phyloP scores from a whole-genome alignment of 1,140 invertebrate genomes.

The Philotrypesis tridentata region DNA sequence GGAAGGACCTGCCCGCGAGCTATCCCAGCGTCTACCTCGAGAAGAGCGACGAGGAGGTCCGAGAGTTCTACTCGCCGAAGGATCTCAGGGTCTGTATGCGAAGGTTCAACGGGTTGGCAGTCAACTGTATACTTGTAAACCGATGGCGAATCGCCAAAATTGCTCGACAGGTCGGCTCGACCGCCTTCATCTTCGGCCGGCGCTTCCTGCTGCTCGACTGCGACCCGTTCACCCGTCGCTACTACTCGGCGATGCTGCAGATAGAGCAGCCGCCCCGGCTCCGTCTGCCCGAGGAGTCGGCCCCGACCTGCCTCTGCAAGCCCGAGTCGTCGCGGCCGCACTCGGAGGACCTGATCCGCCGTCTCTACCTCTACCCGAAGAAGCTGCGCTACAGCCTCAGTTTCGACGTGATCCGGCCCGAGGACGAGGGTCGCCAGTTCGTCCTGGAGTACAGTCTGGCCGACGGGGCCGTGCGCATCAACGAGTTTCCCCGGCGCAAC shows the following conservation, averaged over 20 bases:
- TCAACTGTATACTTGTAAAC: too few relatives aligned
- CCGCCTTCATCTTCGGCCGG: conserved; percentile 79
- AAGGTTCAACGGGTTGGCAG: too few relatives aligned
- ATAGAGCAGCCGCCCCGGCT: conserved; percentile 66
- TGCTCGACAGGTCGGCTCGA: conserved; percentile 77
- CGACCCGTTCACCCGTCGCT: conserved; percentile 86
- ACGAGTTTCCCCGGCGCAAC: conserved; percentile 78
- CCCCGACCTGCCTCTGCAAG: conserved; percentile 18
- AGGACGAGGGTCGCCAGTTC: conserved; percentile 79
- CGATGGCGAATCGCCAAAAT: conserved; percentile 53
- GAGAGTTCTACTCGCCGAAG: conserved; percentile 82
- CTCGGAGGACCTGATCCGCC: conserved; percentile 79
- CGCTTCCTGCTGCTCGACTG: conserved; percentile 86
- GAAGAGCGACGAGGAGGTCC: conserved; percentile 79
- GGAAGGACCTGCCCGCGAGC: conserved; percentile 76
- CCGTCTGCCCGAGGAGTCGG: neutral
- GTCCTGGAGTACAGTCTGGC: conserved; percentile 80
- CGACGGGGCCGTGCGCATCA: conserved; percentile 78
- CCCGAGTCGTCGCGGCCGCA: neutral
- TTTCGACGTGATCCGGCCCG: conserved; percentile 80
- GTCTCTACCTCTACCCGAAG: conserved; percentile 77
- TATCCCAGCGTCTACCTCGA: conserved; percentile 78
- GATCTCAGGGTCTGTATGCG: conserved; percentile 78
- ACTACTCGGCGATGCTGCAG: conserved; percentile 76
- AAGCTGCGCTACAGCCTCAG: conserved; percentile 80